Evolutionary conservation across 2,113 vertebrate genomes (phyloP).

Genomic region (Corythaeola cristata): DNA sequence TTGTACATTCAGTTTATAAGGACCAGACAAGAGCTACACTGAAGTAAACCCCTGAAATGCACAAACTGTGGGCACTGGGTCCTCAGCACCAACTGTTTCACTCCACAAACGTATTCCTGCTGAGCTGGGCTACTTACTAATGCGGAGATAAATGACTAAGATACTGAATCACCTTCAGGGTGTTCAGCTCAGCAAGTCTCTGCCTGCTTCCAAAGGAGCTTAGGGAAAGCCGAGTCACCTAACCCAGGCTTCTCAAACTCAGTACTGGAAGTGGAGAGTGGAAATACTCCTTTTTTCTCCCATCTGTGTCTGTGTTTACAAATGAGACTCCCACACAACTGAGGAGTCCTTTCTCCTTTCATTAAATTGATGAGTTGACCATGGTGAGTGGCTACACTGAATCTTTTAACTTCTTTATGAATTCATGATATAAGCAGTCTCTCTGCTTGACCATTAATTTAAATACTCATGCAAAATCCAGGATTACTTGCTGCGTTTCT

Average conservation of each 20-base stretch:
- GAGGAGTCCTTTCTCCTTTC: not conserved
- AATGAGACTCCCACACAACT: not conserved
- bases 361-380: not conserved
- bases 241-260: not conserved
- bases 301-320: not conserved
- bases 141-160: not conserved
- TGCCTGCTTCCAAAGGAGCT: not conserved
- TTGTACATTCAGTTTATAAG: not conserved
- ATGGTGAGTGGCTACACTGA: not conserved
- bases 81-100: not conserved
- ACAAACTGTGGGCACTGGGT: not conserved
- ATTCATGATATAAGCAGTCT: not conserved
- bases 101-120: not conserved
- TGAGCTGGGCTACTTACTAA: not conserved
- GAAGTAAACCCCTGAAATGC: not conserved
- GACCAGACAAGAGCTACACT: not conserved
- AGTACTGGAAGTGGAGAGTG: not conserved
- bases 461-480: conserved; percentile 1
- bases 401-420: not conserved
- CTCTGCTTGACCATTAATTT: conserved; percentile 35
- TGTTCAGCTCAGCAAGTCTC: not conserved
- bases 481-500: conserved; percentile 31
- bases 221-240: not conserved
- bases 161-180: not conserved
- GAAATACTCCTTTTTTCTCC: not conserved